phyloP scores from a whole-genome alignment of 1,140 invertebrate species.

The Copidosoma floridanum region DNA sequence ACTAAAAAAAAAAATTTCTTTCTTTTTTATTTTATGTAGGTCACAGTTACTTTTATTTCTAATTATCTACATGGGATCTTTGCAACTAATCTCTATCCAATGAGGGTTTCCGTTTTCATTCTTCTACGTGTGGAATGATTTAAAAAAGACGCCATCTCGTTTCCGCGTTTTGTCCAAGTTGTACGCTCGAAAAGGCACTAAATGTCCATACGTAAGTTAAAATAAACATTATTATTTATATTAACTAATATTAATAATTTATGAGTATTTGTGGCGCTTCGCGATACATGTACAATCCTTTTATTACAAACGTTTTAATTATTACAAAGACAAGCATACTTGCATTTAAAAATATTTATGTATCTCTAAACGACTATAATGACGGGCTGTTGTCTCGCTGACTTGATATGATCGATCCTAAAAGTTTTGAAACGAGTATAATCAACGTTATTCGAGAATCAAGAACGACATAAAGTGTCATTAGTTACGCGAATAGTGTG shows the following conservation, averaged over 20 bases:
- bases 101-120: neutral
- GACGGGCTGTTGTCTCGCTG: too few relatives aligned
- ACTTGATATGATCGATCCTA: too few relatives aligned
- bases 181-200: conserved; percentile 19
- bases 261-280: conserved; percentile 12
- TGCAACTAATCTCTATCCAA: neutral
- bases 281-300: neutral
- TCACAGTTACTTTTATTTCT: neutral
- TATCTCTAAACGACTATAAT: neutral
- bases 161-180: too few relatives aligned
- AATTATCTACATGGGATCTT: neutral
- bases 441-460: too few relatives aligned
- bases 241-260: conserved; percentile 1
- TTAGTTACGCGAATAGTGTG: too few relatives aligned
- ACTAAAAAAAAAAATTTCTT: conserved; percentile 12
- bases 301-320: conserved; percentile 1
- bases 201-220: conserved; percentile 11
- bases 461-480: too few relatives aligned
- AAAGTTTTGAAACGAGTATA: too few relatives aligned
- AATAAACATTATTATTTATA: conserved; percentile 1
- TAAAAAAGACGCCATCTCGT: neutral
- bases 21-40: neutral
- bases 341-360: conserved; percentile 5
- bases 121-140: conserved; percentile 3
- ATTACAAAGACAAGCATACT: neutral